Evolutionary conservation across 2,113 vertebrate genomes (phyloP).

Genomic region (Epinephelus cyanopodus): DNA sequence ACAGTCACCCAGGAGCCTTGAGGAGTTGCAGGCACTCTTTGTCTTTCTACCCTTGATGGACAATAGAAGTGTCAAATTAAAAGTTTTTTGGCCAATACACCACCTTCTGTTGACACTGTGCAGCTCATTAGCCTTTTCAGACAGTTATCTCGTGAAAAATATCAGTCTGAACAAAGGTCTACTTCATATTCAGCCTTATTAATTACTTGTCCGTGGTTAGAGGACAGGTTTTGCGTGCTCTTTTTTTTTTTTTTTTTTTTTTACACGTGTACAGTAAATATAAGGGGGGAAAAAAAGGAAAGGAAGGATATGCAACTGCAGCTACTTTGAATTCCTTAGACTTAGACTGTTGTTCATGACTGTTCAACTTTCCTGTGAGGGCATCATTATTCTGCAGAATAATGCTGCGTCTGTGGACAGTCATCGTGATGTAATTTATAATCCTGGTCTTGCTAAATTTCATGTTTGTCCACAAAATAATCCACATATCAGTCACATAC

Average conservation of each 20-base stretch:
- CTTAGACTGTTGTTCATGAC: background rate
- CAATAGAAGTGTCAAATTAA: conserved; percentile 68
- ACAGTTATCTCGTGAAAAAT: conserved; percentile 63
- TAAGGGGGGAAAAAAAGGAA: background rate
- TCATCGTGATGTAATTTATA: background rate
- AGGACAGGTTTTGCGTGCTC: conserved; percentile 20
- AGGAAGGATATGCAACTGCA: conserved; percentile 9
- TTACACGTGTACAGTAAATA: conserved; percentile 13
- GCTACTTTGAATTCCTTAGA: conserved; percentile 2
- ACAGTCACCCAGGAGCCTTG: conserved; percentile 52
- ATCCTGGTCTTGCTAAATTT: background rate
- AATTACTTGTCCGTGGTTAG: conserved; percentile 59
- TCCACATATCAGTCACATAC: background rate
- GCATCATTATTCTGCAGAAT: background rate
- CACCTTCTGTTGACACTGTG: conserved; percentile 58
- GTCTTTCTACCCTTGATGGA: conserved; percentile 58
- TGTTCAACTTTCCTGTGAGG: background rate
- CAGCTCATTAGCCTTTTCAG: conserved; percentile 74
- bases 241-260: conserved; percentile 41
- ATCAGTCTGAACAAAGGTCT: conserved; percentile 63
- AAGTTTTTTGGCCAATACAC: conserved; percentile 51
- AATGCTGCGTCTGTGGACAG: background rate
- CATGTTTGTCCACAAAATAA: background rate
- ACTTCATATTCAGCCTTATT: conserved; percentile 47
- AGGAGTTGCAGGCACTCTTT: conserved; percentile 42